Conservation (phyloP, 1,140 invertebrate genomes). For the Lepidostoma basale region DNA sequence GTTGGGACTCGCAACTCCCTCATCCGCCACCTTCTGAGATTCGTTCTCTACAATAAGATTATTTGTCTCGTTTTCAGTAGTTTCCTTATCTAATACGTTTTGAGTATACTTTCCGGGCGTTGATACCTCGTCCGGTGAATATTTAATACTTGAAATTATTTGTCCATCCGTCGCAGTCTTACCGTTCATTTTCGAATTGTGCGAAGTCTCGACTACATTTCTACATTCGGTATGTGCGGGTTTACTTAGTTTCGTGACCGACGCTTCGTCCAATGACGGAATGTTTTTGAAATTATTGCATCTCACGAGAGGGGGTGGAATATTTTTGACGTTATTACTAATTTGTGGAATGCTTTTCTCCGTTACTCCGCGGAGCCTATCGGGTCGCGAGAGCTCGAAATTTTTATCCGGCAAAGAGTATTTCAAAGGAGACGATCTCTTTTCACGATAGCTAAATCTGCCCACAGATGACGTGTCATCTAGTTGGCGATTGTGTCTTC, state of each 20-base stretch:
- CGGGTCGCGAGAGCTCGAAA: slow-evolving; percentile 48
- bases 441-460: slow-evolving; percentile 55
- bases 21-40: neutral
- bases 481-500: slow-evolving; percentile 48
- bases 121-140: neutral
- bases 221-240: neutral
- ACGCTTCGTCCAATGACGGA: slow-evolving; percentile 31
- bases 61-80: neutral
- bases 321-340: slow-evolving; percentile 16
- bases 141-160: neutral
- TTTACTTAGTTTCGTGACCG: neutral
- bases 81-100: neutral
- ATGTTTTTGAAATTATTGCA: slow-evolving; percentile 45
- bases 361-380: slow-evolving; percentile 1
- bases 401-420: slow-evolving; percentile 32
- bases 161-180: neutral
- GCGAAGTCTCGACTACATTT: neutral
- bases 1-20: too few relatives aligned
- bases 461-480: slow-evolving; percentile 53
- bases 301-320: slow-evolving; percentile 30
- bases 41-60: neutral
- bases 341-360: slow-evolving; percentile 19
- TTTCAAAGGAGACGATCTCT: slow-evolving; percentile 38
- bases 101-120: neutral
- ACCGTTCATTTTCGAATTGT: neutral